Conservation (phyloP, 2,888 invertebrate species). For the Capitulum mitella region DNA sequence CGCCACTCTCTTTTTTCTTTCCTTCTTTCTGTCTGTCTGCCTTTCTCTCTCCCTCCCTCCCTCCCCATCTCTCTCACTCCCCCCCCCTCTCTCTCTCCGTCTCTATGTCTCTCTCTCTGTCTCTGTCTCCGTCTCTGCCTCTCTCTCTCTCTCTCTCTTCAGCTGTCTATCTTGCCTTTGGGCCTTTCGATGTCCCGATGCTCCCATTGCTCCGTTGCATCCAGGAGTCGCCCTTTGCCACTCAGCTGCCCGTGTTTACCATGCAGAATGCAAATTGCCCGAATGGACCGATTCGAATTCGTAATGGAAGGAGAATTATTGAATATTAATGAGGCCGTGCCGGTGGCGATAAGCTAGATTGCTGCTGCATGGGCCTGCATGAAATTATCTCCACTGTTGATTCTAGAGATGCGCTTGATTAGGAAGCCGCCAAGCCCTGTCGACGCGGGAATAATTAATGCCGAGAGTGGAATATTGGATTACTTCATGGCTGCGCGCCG, state of each 20-base stretch:
- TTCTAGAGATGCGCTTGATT: slow-evolving; percentile 24
- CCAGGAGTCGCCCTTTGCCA: neutral
- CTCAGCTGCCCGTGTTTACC: neutral
- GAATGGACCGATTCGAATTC: slow-evolving; percentile 22
- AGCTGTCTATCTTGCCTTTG: neutral
- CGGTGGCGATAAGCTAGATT: slow-evolving; percentile 21
- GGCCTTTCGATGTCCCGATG: neutral
- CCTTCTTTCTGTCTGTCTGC: too few relatives aligned
- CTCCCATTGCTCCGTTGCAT: neutral
- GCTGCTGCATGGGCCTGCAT: slow-evolving; percentile 23
- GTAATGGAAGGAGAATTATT: slow-evolving; percentile 24
- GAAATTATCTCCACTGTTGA: slow-evolving; percentile 24
- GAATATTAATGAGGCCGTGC: slow-evolving; percentile 20
- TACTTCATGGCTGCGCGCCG: slow-evolving; percentile 12
- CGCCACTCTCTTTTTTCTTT: too few relatives aligned
- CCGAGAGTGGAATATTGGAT: slow-evolving; percentile 17
- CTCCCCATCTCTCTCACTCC: too few relatives aligned
- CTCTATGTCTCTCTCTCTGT: too few relatives aligned
- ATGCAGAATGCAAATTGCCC: slow-evolving; percentile 20
- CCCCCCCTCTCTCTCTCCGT: too few relatives aligned
- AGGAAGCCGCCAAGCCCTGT: neutral
- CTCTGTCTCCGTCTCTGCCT: neutral
- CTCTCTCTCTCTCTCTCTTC: neutral
- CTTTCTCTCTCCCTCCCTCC: too few relatives aligned
- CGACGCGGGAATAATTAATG: slow-evolving; percentile 4